A percentile compares a stretch with the other conserved stretches of the same genome.
Conservation (phyloP, 2,113 vertebrate genomes). For the Tachysurus vachellii region DNA sequence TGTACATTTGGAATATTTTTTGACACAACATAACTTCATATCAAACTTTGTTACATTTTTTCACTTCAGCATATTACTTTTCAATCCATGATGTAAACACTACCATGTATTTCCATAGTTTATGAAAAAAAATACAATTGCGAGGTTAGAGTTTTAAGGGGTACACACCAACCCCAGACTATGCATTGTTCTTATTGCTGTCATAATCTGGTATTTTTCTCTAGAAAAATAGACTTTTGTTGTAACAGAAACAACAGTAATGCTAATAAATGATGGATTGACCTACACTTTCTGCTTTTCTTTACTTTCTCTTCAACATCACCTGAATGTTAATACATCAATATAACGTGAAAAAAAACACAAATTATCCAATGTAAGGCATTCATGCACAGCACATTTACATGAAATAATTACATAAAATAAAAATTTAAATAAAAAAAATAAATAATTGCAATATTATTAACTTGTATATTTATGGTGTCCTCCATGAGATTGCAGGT, state of each 20-base stretch:
- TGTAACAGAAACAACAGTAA: conserved; percentile 24
- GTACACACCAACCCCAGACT: conserved; percentile 7
- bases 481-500: not conserved
- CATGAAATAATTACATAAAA: not conserved
- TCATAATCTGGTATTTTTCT: conserved; percentile 6
- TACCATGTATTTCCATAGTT: not conserved
- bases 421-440: not conserved
- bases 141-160: not conserved
- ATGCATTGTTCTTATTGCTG: conserved; percentile 5
- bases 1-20: not conserved
- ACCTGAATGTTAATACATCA: not conserved
- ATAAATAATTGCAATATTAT: not conserved
- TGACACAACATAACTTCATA: not conserved
- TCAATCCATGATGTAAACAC: conserved; percentile 19
- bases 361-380: not conserved
- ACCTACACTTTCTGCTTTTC: not conserved
- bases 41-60: not conserved
- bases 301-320: not conserved
- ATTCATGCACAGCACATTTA: not conserved
- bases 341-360: not conserved
- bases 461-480: not conserved
- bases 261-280: not conserved
- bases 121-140: not conserved
- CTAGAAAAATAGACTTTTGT: conserved; percentile 30
- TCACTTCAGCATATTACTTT: not conserved